Evolutionary conservation across 2,113 vertebrate species (phyloP).

Genomic region (Genyomyrus donnyi): DNA sequence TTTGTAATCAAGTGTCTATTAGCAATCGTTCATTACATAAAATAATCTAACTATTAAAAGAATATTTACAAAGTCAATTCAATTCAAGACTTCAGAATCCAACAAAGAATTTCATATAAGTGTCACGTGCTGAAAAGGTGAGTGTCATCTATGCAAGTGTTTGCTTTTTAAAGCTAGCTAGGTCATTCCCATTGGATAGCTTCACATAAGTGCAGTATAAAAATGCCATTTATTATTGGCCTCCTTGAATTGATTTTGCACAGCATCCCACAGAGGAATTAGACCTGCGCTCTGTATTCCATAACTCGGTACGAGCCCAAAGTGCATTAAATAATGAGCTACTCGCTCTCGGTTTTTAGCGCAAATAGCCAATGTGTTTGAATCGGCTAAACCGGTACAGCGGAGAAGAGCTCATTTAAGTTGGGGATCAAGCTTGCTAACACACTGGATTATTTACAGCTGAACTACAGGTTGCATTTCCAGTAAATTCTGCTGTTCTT

Average conservation of each 20-base stretch:
- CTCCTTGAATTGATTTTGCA: background rate
- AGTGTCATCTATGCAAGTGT: background rate
- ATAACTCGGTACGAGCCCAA: background rate
- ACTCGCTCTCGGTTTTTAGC: background rate
- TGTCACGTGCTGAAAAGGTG: background rate
- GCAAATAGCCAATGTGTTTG: background rate
- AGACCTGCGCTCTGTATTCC: background rate
- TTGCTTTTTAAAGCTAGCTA: background rate
- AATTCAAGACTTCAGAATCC: background rate
- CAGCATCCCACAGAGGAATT: background rate
- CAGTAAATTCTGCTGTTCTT: background rate
- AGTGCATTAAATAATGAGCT: background rate
- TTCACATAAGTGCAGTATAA: background rate
- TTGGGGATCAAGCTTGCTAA: background rate
- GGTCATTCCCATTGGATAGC: background rate
- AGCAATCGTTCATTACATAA: background rate
- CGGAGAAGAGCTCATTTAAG: background rate
- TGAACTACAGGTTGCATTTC: background rate
- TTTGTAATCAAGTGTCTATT: background rate
- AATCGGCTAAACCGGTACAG: background rate
- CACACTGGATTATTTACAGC: background rate
- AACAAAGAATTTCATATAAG: background rate
- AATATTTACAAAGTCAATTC: background rate
- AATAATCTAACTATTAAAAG: background rate
- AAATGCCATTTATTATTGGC: background rate